Base-by-base conservation (phyloP, 2,888 invertebrate genomes). In the Caenorhabditis virilis region DNA sequence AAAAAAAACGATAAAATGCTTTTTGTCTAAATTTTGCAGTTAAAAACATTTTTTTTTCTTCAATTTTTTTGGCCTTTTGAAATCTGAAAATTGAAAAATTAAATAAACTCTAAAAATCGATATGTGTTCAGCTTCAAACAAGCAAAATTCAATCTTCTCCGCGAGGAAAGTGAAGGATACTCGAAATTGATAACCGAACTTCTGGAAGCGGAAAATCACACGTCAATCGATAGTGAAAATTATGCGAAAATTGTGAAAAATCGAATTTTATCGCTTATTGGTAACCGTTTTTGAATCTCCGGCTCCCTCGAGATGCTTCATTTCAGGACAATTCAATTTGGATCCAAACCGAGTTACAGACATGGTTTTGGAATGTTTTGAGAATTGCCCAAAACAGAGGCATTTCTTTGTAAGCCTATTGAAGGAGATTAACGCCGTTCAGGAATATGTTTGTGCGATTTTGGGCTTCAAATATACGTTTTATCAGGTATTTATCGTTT, bases 81-180 rank as follows among this genome's bases (percentile, higher is more conserved):
- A 27, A 30, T 26, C 1, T 33, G 20, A 16, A 18, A 23, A 20
- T 76, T n/a, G n/a, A n/a, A n/a, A n/a, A n/a, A n/a, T n/a, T n/a
- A n/a, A n/a, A n/a, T n/a, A n/a, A n/a, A n/a, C n/a, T n/a, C n/a
- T n/a, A n/a, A n/a, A n/a, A n/a, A n/a, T n/a, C n/a, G n/a, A n/a
- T n/a, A n/a, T n/a, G n/a, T n/a, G n/a, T n/a, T 66, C 85, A 97
- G 97, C 85, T 99, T 97, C 85, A 99, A 98, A 85, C 98, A 99
- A 85, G 90, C 95, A 79, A 97, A 99, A 83, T 99, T 95, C 85
- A 99, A 99, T 87, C 88, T 99, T 79, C 91, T 97, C 83, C 89
- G 98, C 53, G 98, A 99, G 86, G 98, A 99, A 87, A 94, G 92
- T 86, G 98, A 99, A 87, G 98, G 98, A 6, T 99, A 94, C 87